Base-by-base conservation (phyloP, 2,888 invertebrate species). In the Amorpha juglandis region DNA sequence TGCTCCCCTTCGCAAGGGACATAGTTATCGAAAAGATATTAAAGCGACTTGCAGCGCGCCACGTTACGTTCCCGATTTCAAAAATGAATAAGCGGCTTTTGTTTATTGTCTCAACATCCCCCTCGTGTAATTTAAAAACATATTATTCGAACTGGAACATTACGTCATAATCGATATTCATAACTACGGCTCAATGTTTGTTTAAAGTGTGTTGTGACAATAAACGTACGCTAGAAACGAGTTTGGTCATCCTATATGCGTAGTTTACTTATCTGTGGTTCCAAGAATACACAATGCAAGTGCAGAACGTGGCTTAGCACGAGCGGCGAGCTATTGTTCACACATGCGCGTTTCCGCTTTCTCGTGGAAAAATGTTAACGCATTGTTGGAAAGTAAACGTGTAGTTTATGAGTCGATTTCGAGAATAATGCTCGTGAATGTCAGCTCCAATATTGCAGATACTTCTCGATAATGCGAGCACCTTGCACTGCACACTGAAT, bases 261-360 rank as follows among this genome's bases (percentile, higher is more conserved):
- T 66, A 64, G 65, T 63, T 72, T 74, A 79, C 73, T 78, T 81
- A 82, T 82, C 74, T 78, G 75, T 74, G 77, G 76, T 92, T 90
- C 90, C 82, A 78, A 79, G 89, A 90, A 92, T 82, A 86, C 83
- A 90, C 90, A 90, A 89, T 87, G 80, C 82, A 75, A 74, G 75
- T 74, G 79, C 80, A 88, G 87, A 90, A 90, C 90, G 85, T 87
- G 83, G 84, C 82, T 82, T 81, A 84, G 84, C 88, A 87, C 89
- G 86, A 86, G 85, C 81, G 82, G 78, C 78, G 77, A 77, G 84
- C 84, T 84, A 91, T 90, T 93, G 92, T 92, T 83, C 81, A 84
- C 84, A 89, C 87, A 88, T 87, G 86, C 88, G 89, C 84, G 89
- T 91, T 92, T 92, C 92, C 92, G 92, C 92, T 92, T 92, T 93